phyloP scores from a whole-genome alignment of 2,113 vertebrate species.

The Emydocephalus ijimae region DNA sequence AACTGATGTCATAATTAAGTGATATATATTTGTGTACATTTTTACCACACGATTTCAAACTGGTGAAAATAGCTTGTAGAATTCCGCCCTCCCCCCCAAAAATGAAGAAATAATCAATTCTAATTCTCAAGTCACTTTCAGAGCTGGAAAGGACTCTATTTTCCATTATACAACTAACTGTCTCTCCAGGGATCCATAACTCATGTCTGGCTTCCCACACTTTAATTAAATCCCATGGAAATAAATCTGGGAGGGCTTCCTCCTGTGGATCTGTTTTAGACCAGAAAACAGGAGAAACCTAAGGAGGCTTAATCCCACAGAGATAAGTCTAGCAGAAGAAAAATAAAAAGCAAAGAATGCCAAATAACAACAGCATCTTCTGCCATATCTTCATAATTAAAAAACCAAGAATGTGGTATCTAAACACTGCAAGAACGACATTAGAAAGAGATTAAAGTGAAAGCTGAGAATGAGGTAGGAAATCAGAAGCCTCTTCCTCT shows the following conservation, averaged over 20 bases:
- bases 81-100: accelerated
- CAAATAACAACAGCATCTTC: neutral
- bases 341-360: neutral
- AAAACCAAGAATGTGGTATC: neutral
- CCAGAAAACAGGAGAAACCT: neutral
- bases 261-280: neutral
- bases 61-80: neutral
- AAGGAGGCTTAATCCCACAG: neutral
- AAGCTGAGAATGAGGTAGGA: neutral
- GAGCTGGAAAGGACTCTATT: neutral
- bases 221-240: neutral
- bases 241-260: neutral
- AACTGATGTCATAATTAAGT: slow-evolving; percentile 35
- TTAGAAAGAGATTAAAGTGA: neutral
- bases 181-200: neutral
- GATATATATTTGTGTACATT: neutral
- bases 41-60: neutral
- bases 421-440: neutral
- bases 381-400: neutral
- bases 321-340: neutral
- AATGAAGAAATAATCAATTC: neutral
- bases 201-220: neutral
- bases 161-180: neutral
- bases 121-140: neutral
- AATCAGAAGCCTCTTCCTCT: neutral